Evolutionary conservation across 2,113 vertebrate species (phyloP).

Genomic region (Hydrochoerus hydrochaeris): DNA sequence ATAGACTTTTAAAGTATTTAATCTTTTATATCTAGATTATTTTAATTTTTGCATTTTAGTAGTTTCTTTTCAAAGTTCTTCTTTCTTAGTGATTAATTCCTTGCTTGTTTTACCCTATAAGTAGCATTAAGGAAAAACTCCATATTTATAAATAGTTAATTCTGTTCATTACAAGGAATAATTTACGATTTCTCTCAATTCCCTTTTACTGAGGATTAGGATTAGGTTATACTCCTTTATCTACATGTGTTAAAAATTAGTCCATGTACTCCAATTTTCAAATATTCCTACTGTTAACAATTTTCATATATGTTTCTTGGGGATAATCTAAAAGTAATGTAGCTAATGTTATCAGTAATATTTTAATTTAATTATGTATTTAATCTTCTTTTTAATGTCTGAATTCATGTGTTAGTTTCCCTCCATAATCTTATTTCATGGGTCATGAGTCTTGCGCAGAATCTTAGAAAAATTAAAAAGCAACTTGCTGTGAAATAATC

Average conservation of each 20-base stretch:
- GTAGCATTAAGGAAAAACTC: background rate
- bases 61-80: background rate
- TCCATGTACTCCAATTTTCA: background rate
- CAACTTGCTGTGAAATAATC: background rate
- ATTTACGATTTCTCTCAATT: background rate
- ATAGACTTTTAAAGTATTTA: background rate
- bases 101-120: slow-evolving; percentile 34
- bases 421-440: background rate
- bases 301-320: background rate
- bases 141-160: background rate
- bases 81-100: background rate
- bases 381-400: background rate
- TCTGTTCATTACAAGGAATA: background rate
- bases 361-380: background rate
- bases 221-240: background rate
- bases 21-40: background rate
- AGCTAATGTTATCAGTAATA: background rate
- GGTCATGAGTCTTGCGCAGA: background rate
- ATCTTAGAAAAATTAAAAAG: slow-evolving; percentile 23
- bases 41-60: background rate
- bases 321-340: background rate
- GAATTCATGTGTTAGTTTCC: background rate
- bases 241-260: background rate
- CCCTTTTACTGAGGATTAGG: background rate
- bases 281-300: background rate